Base-by-base conservation (phyloP, 2,888 invertebrate species). In the Drosophila kambysellisi region DNA sequence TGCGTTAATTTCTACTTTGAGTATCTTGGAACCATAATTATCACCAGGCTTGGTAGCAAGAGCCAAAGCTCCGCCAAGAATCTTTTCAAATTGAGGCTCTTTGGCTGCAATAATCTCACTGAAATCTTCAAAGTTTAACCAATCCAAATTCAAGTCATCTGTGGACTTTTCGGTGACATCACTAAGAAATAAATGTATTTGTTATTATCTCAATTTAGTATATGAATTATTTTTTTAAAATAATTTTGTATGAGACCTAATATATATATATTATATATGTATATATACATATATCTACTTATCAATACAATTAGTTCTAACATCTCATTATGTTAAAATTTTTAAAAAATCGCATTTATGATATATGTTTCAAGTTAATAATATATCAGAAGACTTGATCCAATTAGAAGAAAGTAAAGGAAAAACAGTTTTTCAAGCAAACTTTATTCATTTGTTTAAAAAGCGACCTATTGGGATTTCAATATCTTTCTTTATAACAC, bases 1-100 rank as follows among this genome's bases (percentile, higher is more conserved):
- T 0, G 76, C 68, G 4, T 79, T 75, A 4, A 90, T 78, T 17
- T 82, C 70, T n/a, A 91, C 66, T 69, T 85, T 82, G 0, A 85
- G 62, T 39, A 91, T 51, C 5, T 70, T 69, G 0, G 82, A 86
- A 0, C 77, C 79, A 70, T 74, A 91, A 59, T 91, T 90, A 46
- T 91, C 91, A 0, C 88, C 88, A 1, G 85, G 70, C 4, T 79
- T 85, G 6, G 80, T 82, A 4, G 80, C 82, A 15, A 51, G 51
- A 0, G 12, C n/a, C 43, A 63, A 70, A 12, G 56, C 29, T 1
- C 63, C 65, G 6, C 29, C 29, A 2, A 85, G 12, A 43, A 81
- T 59, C 48, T 76, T 76, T 4, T 82, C 61, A 17, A 82, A 82
- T 29, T 66, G 30, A 2, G 73, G 76, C 9, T 85, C 73, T 20